phyloP scores from a whole-genome alignment of 2,113 vertebrate genomes.

The Neopipo cinnamomea region DNA sequence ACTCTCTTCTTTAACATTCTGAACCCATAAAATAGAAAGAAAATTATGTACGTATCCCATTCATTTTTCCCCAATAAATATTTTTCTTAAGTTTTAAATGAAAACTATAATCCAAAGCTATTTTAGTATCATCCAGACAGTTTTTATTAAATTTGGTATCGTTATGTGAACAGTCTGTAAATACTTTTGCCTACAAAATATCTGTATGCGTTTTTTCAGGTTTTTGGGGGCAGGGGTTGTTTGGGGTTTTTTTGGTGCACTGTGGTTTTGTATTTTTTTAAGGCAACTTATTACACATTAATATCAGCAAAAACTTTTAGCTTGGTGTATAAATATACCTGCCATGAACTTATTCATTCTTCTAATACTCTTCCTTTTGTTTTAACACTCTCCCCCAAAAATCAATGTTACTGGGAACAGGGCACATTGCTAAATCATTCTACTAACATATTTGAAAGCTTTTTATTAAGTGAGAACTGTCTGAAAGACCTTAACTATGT shows the following conservation, averaged over 20 bases:
- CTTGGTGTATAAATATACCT: background rate
- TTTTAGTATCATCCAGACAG: background rate
- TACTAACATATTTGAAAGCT: background rate
- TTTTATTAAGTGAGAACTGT: background rate
- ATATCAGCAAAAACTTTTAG: background rate
- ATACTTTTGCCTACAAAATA: background rate
- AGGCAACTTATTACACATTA: background rate
- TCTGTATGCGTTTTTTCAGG: background rate
- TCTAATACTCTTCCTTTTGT: background rate
- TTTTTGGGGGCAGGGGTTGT: background rate
- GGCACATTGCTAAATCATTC: background rate
- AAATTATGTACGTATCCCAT: background rate
- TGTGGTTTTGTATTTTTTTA: background rate
- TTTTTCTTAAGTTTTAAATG: background rate
- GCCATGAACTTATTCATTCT: background rate
- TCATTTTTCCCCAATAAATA: background rate
- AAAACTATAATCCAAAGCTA: background rate
- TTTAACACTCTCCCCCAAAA: background rate
- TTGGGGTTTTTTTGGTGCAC: accelerated
- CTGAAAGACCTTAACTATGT: background rate
- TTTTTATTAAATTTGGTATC: background rate
- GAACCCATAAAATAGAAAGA: background rate
- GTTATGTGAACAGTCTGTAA: background rate
- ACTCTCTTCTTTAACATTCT: background rate
- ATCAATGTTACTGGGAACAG: background rate